A percentile compares a stretch with the other conserved stretches of the same genome.
Evolutionary conservation across 2,113 vertebrate genomes (phyloP).

Genomic region (Anarhynchus alexandrinus): DNA sequence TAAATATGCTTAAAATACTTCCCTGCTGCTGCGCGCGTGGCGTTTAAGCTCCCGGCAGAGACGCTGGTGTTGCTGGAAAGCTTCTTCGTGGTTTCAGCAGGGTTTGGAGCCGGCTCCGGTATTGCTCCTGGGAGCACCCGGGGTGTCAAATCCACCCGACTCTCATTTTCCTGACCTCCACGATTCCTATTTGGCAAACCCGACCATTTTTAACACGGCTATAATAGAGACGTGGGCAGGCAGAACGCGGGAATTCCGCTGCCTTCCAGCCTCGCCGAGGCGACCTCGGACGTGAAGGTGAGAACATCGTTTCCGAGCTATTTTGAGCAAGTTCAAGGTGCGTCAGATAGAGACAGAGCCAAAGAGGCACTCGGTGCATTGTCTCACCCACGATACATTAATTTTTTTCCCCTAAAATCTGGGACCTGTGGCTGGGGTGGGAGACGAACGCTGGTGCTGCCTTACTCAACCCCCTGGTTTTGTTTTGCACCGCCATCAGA

Average conservation of each 20-base stretch:
- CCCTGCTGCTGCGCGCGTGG: background rate
- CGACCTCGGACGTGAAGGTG: rapidly evolving
- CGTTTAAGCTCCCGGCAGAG: background rate
- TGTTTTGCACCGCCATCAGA: no score
- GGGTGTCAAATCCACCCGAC: background rate
- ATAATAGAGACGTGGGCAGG: background rate
- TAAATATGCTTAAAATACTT: background rate
- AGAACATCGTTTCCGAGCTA: background rate
- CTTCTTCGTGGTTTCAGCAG: background rate
- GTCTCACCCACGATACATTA: background rate
- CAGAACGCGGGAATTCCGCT: background rate
- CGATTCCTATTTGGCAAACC: background rate
- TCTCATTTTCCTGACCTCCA: background rate
- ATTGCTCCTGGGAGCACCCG: background rate
- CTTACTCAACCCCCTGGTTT: background rate
- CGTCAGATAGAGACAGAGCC: rapidly evolving
- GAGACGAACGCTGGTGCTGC: background rate
- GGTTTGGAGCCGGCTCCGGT: background rate
- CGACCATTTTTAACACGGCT: background rate
- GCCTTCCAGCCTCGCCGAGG: background rate
- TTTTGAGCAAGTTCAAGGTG: background rate
- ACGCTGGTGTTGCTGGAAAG: background rate
- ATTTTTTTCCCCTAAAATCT: background rate
- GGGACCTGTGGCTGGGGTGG: background rate
- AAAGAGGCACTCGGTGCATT: background rate